A percentile compares a stretch with the other conserved stretches of the same genome.
These are phyloP conservation scores for Acanthosepion lycidas DNA, from an alignment of 2,888 invertebrate genomes.

Conservation along the genomic window DNA sequence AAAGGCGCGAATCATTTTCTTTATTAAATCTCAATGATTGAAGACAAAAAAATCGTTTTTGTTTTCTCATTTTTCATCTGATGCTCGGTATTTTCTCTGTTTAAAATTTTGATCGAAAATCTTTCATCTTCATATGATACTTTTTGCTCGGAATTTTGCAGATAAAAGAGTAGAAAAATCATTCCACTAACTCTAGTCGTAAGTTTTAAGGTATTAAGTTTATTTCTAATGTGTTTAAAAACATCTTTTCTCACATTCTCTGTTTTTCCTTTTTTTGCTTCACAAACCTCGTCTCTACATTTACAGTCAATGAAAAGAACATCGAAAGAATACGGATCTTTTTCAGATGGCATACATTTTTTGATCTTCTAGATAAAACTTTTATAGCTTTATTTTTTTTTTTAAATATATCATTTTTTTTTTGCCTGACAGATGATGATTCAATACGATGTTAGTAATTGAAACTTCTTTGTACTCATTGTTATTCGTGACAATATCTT, in stretches of 20 bases:
- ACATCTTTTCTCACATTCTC: neutral
- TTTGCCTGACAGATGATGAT: neutral
- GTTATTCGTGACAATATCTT: neutral
- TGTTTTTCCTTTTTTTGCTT: neutral
- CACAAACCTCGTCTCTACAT: neutral
- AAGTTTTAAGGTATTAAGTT: too few species aligned
- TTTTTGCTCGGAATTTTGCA: too few species aligned
- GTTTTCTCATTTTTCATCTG: too few species aligned
- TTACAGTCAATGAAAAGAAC: neutral
- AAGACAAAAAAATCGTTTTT: too few species aligned
- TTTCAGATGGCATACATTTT: neutral
- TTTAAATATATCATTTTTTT: neutral
- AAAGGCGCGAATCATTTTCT: too few species aligned
- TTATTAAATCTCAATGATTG: too few species aligned
- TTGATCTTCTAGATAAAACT: neutral
- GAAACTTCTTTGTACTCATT: neutral
- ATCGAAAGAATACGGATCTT: neutral
- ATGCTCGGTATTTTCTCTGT: too few species aligned
- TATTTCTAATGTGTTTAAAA: too few species aligned
- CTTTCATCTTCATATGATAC: too few species aligned
- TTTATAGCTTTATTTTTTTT: neutral
- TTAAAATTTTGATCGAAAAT: too few species aligned
- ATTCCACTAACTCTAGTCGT: too few species aligned
- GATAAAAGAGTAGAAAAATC: too few species aligned
- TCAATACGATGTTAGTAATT: slow-evolving; percentile 6